Percentiles rank a stretch among this genome's conserved stretches.
These are phyloP conservation scores for Anthophora plumipes DNA, from an alignment of 2,888 invertebrate species.

Conservation along the genomic window DNA sequence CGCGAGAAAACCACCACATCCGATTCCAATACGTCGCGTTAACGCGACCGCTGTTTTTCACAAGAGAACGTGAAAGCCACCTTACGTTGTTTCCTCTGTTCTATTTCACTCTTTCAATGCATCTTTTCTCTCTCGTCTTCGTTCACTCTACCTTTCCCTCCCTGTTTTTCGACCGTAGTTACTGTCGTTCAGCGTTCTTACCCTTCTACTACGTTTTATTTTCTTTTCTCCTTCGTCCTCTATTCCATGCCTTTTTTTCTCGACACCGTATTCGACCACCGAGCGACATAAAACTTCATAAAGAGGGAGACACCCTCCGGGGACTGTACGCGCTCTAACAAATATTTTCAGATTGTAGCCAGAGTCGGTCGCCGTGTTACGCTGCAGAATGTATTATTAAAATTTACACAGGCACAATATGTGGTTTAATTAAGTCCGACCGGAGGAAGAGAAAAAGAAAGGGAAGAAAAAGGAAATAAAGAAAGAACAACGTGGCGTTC, in stretches of 20 bases:
- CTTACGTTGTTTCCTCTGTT: slow-evolving; percentile 34
- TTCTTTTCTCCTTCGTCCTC: slow-evolving; percentile 15
- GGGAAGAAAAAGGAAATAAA: too few species aligned
- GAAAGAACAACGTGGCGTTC: slow-evolving; percentile 1
- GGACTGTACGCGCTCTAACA: slow-evolving; percentile 65
- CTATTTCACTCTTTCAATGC: slow-evolving; percentile 26
- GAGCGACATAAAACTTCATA: slow-evolving; percentile 74
- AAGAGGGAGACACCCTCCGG: slow-evolving; percentile 66
- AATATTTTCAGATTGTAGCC: slow-evolving; percentile 72
- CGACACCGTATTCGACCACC: slow-evolving; percentile 50
- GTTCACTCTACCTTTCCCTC: neutral
- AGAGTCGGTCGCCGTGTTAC: slow-evolving; percentile 33
- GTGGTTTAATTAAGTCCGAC: slow-evolving; percentile 63
- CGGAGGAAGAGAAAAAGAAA: neutral
- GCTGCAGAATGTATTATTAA: slow-evolving; percentile 65
- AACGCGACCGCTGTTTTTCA: slow-evolving; percentile 43
- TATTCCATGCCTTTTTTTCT: slow-evolving; percentile 5
- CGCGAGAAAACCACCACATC: slow-evolving; percentile 40
- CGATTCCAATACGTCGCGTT: slow-evolving; percentile 46
- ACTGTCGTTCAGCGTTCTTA: slow-evolving; percentile 60
- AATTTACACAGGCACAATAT: slow-evolving; percentile 65
- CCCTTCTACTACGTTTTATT: slow-evolving; percentile 17
- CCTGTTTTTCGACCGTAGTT: slow-evolving; percentile 30
- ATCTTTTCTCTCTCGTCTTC: slow-evolving; percentile 16
- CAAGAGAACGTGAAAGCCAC: slow-evolving; percentile 51